Percentiles rank a stretch among this genome's conserved stretches.
Evolutionary conservation across 1,140 invertebrate genomes (phyloP).

Genomic region (Dendrolimus kikuchii): DNA sequence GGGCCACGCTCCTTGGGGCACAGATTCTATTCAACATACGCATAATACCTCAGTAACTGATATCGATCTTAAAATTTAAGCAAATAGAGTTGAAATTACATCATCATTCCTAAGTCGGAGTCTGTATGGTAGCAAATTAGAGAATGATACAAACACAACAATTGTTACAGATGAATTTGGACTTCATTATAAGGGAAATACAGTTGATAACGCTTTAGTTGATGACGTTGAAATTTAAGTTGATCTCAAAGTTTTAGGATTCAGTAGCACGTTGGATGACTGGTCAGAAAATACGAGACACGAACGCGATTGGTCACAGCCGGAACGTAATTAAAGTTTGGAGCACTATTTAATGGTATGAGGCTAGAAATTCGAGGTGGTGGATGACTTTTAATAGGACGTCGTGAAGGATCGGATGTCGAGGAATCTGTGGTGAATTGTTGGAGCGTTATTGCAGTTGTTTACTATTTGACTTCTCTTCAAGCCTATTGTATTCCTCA

Average conservation of each 20-base stretch:
- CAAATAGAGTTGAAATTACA: conserved; percentile 56
- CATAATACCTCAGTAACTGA: conserved; percentile 29
- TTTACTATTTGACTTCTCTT: not conserved
- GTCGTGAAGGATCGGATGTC: conserved; percentile 61
- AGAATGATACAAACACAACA: conserved; percentile 37
- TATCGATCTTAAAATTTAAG: conserved; percentile 35
- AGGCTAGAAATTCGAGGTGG: conserved; percentile 66
- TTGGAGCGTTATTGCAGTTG: conserved; percentile 13
- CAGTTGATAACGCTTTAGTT: conserved; percentile 24
- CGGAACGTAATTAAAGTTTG: conserved; percentile 71
- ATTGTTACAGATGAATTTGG: conserved; percentile 31
- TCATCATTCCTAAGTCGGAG: conserved; percentile 19
- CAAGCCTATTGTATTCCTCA: too few species aligned
- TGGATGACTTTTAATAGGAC: conserved; percentile 68
- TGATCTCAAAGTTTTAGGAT: conserved; percentile 40
- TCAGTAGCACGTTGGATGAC: conserved; percentile 70
- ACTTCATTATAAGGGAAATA: conserved; percentile 34
- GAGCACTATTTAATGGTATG: conserved; percentile 67
- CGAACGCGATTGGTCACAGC: conserved; percentile 69
- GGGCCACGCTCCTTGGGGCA: conserved; percentile 61
- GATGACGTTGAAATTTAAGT: conserved; percentile 10
- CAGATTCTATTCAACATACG: conserved; percentile 50
- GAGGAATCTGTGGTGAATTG: conserved; percentile 60
- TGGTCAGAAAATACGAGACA: conserved; percentile 63
- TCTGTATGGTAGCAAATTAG: conserved; percentile 8